A percentile compares a stretch with the other conserved stretches of the same genome.
Evolutionary conservation across 2,888 invertebrate species (phyloP).

Genomic region (Drosophila algonquin): DNA sequence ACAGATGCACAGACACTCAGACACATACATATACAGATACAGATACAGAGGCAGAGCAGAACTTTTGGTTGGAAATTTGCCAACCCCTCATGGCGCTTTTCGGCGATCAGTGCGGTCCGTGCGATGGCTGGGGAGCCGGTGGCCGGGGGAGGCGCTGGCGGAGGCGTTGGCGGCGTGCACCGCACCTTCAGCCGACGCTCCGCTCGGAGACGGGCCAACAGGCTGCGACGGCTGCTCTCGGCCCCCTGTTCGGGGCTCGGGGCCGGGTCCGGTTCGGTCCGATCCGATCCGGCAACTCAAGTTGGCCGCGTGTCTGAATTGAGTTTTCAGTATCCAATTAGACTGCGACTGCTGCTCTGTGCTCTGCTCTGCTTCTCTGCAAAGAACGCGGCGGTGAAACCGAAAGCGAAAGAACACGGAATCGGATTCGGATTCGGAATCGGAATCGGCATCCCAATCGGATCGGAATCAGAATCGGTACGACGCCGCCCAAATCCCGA

Average conservation of each 20-base stretch:
- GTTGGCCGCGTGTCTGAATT: constrained; percentile 77
- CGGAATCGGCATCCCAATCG: constrained; percentile 46
- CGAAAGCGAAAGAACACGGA: constrained; percentile 1
- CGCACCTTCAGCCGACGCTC: constrained; percentile 57
- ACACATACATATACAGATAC: not conserved
- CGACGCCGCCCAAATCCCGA: constrained; percentile 35
- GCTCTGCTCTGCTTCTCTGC: constrained; percentile 1
- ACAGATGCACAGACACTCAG: constrained; percentile 14
- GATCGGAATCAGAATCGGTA: constrained; percentile 48
- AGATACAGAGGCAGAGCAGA: constrained; percentile 44
- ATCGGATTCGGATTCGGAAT: constrained; percentile 8
- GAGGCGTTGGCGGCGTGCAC: constrained; percentile 22
- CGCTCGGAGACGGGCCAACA: constrained; percentile 60
- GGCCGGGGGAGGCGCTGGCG: constrained; percentile 12
- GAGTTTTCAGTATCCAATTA: constrained; percentile 80
- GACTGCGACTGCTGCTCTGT: constrained; percentile 69
- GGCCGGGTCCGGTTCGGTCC: not conserved
- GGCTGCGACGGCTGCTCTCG: constrained; percentile 77
- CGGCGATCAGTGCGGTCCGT: constrained; percentile 58
- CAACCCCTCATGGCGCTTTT: constrained; percentile 73
- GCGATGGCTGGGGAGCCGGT: not conserved
- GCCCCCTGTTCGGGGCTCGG: constrained; percentile 60
- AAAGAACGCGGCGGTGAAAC: constrained; percentile 17
- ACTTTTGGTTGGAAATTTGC: constrained; percentile 73
- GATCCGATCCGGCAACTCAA: constrained; percentile 68